Evolutionary conservation across 2,797 vertebrate genomes (phyloP).

Genomic region (Rhyacichthys aspro): DNA sequence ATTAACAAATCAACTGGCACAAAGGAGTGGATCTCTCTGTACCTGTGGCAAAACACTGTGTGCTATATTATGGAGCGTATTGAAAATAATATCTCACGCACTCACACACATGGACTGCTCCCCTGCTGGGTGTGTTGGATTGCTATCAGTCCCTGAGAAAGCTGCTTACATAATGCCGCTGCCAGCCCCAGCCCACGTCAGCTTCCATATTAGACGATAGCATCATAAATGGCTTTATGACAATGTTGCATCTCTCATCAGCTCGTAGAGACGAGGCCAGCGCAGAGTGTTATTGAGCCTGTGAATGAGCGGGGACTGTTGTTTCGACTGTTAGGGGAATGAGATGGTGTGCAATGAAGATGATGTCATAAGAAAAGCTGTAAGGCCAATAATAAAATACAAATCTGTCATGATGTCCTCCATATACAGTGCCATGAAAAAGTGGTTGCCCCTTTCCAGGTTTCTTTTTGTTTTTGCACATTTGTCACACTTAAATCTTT

Average conservation of each 20-base stretch:
- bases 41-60: slow-evolving; percentile 68
- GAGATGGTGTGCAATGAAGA: slow-evolving; percentile 25
- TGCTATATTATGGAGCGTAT: slow-evolving; percentile 46
- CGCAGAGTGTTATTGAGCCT: slow-evolving; percentile 12
- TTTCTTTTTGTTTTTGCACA: too few species aligned
- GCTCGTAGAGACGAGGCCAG: slow-evolving; percentile 36
- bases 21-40: slow-evolving; percentile 48
- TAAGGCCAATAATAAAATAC: too few species aligned
- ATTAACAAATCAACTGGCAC: slow-evolving; percentile 73
- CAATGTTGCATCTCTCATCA: slow-evolving; percentile 56
- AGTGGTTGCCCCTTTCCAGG: too few species aligned
- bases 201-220: slow-evolving; percentile 66
- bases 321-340: slow-evolving; percentile 17
- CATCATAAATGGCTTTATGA: slow-evolving; percentile 65
- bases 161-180: slow-evolving; percentile 70
- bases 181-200: slow-evolving; percentile 64
- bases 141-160: slow-evolving; percentile 69
- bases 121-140: slow-evolving; percentile 73
- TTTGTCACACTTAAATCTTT: too few species aligned
- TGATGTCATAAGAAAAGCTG: too few species aligned
- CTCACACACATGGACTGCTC: slow-evolving; percentile 34
- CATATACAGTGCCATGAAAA: too few species aligned
- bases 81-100: slow-evolving; percentile 49
- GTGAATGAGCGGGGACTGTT: slow-evolving; percentile 12
- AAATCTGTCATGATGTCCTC: too few species aligned